Evolutionary conservation across 2,888 invertebrate species (phyloP).

Genomic region (Dermolepida albohirtum): DNA sequence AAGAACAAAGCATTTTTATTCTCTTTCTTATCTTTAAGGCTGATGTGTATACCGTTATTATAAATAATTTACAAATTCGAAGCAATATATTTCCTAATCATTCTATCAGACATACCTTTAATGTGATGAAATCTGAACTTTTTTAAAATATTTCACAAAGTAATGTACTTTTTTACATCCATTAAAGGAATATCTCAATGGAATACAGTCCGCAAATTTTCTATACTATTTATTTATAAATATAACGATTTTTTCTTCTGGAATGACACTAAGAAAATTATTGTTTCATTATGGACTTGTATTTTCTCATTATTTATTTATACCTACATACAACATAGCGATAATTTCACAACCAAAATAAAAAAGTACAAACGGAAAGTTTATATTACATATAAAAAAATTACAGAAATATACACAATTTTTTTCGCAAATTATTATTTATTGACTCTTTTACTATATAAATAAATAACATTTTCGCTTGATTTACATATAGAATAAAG

Average conservation of each 20-base stretch:
- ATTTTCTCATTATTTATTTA: slow-evolving; percentile 41
- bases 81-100: slow-evolving; percentile 48
- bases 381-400: slow-evolving; percentile 29
- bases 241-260: slow-evolving; percentile 55
- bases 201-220: slow-evolving; percentile 58
- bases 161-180: slow-evolving; percentile 1
- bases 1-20: slow-evolving; percentile 15
- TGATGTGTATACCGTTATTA: slow-evolving; percentile 47
- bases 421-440: slow-evolving; percentile 12
- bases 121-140: slow-evolving; percentile 17
- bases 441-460: slow-evolving; percentile 38
- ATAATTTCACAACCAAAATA: slow-evolving; percentile 44
- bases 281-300: slow-evolving; percentile 61
- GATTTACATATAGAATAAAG: slow-evolving; percentile 4
- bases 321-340: slow-evolving; percentile 39
- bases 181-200: slow-evolving; percentile 19
- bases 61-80: slow-evolving; percentile 57
- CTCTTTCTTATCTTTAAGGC: slow-evolving; percentile 41
- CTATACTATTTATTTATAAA: slow-evolving; percentile 58
- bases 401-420: slow-evolving; percentile 3
- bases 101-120: neutral
- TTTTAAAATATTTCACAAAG: slow-evolving; percentile 30
- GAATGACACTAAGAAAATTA: slow-evolving; percentile 64
- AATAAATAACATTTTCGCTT: slow-evolving; percentile 20
- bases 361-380: slow-evolving; percentile 30